These are phyloP conservation scores for Prolemur simus DNA, from an alignment of 2,113 vertebrate species.

Conservation along the genomic window DNA sequence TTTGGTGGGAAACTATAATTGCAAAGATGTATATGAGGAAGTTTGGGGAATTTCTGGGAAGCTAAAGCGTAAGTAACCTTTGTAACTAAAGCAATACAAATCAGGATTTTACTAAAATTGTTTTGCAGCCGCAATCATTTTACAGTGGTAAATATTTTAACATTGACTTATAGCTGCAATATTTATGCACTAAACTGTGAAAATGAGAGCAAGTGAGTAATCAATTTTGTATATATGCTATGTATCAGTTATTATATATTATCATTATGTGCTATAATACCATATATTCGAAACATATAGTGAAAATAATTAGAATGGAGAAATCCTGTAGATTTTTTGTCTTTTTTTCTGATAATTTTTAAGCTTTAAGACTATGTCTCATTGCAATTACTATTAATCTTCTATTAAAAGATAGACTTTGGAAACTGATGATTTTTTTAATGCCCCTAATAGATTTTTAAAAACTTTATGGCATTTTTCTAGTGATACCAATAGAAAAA, in stretches of 20 bases:
- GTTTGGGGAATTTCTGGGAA: neutral
- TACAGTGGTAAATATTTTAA: constrained; percentile 10
- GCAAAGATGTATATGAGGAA: neutral
- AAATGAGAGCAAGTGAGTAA: constrained; percentile 22
- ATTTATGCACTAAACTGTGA: constrained; percentile 25
- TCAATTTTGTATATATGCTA: neutral
- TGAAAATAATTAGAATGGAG: constrained; percentile 62
- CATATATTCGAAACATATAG: neutral
- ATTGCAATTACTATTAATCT: constrained; percentile 50
- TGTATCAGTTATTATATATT: neutral
- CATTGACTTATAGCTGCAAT: neutral
- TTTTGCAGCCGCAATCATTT: neutral
- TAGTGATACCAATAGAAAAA: constrained; percentile 9
- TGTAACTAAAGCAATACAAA: constrained; percentile 3
- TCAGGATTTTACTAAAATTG: constrained; percentile 1
- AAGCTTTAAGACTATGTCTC: constrained; percentile 53
- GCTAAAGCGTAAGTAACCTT: neutral
- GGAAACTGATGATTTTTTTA: neutral
- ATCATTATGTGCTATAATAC: neutral
- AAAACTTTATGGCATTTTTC: constrained; percentile 72
- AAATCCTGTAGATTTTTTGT: neutral
- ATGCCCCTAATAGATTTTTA: neutral
- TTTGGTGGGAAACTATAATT: neutral
- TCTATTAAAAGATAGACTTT: constrained; percentile 9
- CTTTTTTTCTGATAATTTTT: constrained; percentile 61